Evolutionary conservation across 1,140 invertebrate species (phyloP), one percentile per base, ranked within the genome.

Genomic region (Zaprionus capensis): DNA sequence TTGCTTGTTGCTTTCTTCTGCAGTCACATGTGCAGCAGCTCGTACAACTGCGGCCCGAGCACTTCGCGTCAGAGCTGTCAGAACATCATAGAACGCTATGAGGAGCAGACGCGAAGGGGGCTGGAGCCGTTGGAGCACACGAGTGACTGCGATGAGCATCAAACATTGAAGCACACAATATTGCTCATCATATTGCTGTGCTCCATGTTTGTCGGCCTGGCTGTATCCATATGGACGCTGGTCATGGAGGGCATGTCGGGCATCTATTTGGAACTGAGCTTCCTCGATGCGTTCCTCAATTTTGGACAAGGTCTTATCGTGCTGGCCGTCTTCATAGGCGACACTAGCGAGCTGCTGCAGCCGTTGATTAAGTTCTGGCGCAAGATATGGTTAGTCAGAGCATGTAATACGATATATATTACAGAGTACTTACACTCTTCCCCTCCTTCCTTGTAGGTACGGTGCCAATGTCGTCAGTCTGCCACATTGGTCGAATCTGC

Each of bases 181-280:
- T 93, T 99, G n/a, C 92, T 98, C 12, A 95, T 99, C 41, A 93
- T 97, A 1, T 93, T 98, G 65, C 93, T 95, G 26, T 95, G 96
- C 53, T 97, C 97, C 17, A 98, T 98, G 96, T 97, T 98, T 93
- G 95, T 98, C 80, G 97, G 96, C 28, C 93, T 99, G 68, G 96
- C 97, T 0, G 94, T 98, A 63, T 97, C 96, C 34, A 94, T 97
- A 15, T 98, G 98, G 96, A 97, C 96, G 14, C 92, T 99, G 67
- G 94, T 99, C 70, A 95, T 96, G 94, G 97, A 98, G 91, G 95
- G 97, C 83, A 95, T 97, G 87, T 96, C 96, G 55, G 98, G 98
- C 1, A 96, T 99, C 72, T 98, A 98, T 92, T 94, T 98, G 0
- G 98, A 99, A 93, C 93, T 99, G 22, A 95, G 97, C 78, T 99